phyloP scores from a whole-genome alignment of 2,113 vertebrate genomes.

The Gracilinanus agilis region DNA sequence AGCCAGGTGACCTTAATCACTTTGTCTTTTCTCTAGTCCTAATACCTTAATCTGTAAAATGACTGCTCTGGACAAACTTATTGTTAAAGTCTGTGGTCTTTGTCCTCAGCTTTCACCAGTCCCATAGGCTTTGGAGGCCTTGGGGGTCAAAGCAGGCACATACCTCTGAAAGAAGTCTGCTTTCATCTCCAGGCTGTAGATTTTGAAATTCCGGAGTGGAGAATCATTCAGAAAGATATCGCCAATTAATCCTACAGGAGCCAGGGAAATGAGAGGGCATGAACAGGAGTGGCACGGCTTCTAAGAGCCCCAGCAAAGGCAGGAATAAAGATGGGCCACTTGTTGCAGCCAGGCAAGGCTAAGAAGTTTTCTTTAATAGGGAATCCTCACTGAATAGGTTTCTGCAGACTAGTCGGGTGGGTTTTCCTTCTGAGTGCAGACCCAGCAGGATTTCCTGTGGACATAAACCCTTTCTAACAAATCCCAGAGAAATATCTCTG shows the following conservation, averaged over 20 bases:
- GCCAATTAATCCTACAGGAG: slow-evolving; percentile 86
- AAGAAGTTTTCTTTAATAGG: neutral
- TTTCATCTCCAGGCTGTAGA: slow-evolving; percentile 89
- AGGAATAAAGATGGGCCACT: neutral
- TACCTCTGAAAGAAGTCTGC: slow-evolving; percentile 86
- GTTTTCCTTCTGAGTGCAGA: neutral
- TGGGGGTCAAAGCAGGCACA: neutral
- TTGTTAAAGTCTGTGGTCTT: neutral
- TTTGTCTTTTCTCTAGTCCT: neutral
- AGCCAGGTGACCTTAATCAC: neutral
- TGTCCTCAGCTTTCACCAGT: neutral
- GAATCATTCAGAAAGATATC: slow-evolving; percentile 85
- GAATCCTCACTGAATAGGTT: neutral
- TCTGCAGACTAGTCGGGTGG: neutral
- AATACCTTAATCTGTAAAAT: neutral
- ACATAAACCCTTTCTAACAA: neutral
- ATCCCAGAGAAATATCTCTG: neutral
- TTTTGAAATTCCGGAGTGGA: slow-evolving; percentile 87
- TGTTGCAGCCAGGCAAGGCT: accelerated
- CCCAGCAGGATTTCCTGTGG: no score
- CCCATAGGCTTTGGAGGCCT: neutral
- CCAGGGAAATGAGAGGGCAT: slow-evolving; percentile 61
- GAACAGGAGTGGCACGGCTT: neutral
- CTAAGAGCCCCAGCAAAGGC: no score
- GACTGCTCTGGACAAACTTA: neutral